phyloP scores from a whole-genome alignment of 2,797 vertebrate genomes.

The Echeneis naucrates region DNA sequence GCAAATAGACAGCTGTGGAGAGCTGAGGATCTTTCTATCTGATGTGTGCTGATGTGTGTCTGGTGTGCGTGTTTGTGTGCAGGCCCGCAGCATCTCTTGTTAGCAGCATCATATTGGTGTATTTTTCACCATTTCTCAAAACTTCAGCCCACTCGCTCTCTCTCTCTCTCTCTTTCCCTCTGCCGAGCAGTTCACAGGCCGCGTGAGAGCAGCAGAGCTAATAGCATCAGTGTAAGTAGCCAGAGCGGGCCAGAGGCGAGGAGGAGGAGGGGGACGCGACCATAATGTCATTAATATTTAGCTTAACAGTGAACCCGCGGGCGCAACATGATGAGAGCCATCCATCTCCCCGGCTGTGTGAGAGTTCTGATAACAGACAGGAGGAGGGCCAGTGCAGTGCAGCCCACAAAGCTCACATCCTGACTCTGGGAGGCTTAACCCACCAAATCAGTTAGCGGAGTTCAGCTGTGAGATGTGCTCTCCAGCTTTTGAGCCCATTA shows the following conservation, averaged over 20 bases:
- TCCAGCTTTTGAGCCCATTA: constrained; percentile 75
- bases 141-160: constrained; percentile 23
- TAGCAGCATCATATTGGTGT: constrained; percentile 80
- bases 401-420: constrained; percentile 56
- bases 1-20: constrained; percentile 96
- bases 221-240: constrained; percentile 53
- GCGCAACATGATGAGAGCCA: constrained; percentile 59
- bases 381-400: constrained; percentile 44
- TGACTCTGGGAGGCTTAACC: constrained; percentile 68
- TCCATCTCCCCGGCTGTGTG: constrained; percentile 69
- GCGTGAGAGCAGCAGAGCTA: constrained; percentile 51
- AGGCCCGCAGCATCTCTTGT: constrained; percentile 70
- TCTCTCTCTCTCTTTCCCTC: neutral
- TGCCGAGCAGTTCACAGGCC: constrained; percentile 41
- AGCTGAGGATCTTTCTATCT: constrained; percentile 99
- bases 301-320: constrained; percentile 58
- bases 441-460: constrained; percentile 68
- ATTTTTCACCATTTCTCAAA: constrained; percentile 67
- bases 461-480: constrained; percentile 71
- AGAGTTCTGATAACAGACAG: constrained; percentile 67
- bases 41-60: constrained; percentile 85
- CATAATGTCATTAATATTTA: constrained; percentile 73
- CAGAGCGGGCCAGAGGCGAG: neutral
- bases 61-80: constrained; percentile 50
- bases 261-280: constrained; percentile 19